Conservation (phyloP, 2,797 vertebrate species). For the Odontamblyopus lacepedii region DNA sequence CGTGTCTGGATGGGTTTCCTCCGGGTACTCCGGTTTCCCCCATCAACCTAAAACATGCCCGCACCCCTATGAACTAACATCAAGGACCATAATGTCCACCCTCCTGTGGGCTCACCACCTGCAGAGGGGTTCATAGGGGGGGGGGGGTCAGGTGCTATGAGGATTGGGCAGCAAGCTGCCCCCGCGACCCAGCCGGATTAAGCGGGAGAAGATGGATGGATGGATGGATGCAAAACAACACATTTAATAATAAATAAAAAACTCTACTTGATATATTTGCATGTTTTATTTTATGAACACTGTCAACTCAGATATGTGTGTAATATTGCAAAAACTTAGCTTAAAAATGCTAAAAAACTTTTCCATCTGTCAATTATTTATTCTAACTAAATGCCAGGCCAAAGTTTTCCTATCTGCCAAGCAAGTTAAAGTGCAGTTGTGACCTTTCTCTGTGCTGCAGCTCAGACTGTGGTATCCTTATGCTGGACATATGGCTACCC, state of each 20-base stretch:
- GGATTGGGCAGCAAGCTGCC: too few relatives aligned
- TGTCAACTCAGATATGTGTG: conserved; percentile 17
- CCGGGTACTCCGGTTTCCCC: too few relatives aligned
- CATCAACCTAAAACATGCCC: too few relatives aligned
- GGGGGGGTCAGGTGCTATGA: too few relatives aligned
- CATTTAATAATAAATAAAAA: not conserved
- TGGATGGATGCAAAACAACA: not conserved
- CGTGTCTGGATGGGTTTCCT: too few relatives aligned
- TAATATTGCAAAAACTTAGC: conserved; percentile 20
- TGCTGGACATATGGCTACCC: conserved; percentile 69
- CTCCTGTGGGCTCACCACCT: too few relatives aligned
- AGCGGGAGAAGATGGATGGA: too few relatives aligned
- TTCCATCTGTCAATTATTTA: conserved; percentile 23
- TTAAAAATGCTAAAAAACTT: conserved; percentile 30
- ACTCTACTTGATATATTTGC: not conserved
- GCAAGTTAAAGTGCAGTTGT: conserved; percentile 47
- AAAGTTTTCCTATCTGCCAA: conserved; percentile 45
- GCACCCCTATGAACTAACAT: too few relatives aligned
- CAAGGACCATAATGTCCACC: too few relatives aligned
- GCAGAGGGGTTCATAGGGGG: too few relatives aligned
- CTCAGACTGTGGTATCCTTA: conserved; percentile 56
- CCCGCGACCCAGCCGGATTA: too few relatives aligned
- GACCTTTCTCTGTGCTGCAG: conserved; percentile 60
- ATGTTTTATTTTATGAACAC: not conserved
- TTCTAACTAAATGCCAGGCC: conserved; percentile 37